phyloP scores from a whole-genome alignment of 2,797 vertebrate genomes.

The Cossypha dichroa region DNA sequence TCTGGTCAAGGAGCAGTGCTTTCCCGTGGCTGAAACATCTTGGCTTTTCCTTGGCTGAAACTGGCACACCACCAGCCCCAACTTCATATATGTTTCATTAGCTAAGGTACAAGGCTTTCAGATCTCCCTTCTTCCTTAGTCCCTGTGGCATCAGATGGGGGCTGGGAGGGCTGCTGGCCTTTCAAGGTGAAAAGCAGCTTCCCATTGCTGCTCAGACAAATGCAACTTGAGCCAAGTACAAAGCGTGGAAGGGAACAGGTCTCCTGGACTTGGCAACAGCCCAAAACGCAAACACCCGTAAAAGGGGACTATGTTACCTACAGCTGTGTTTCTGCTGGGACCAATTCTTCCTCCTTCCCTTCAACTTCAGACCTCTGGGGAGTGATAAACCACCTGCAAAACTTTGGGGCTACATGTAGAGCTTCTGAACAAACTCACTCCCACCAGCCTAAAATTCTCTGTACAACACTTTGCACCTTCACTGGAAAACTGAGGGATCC shows the following conservation, averaged over 20 bases:
- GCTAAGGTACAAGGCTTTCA: neutral
- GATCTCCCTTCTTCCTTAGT: neutral
- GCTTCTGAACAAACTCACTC: neutral
- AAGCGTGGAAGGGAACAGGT: neutral
- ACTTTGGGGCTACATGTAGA: rapidly evolving
- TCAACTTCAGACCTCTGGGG: neutral
- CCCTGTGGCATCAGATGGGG: neutral
- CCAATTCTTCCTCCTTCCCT: neutral
- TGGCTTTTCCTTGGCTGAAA: neutral
- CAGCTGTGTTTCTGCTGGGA: neutral
- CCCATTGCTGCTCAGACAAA: neutral
- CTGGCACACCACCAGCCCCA: neutral
- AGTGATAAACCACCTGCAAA: neutral
- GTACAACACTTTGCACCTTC: neutral
- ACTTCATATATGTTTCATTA: neutral
- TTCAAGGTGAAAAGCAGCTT: neutral
- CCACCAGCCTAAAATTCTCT: neutral
- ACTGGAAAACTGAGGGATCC: neutral
- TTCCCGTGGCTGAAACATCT: neutral
- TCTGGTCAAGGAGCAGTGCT: neutral
- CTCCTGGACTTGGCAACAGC: neutral
- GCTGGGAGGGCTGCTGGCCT: neutral
- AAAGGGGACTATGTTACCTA: neutral
- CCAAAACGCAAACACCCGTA: neutral
- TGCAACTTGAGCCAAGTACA: rapidly evolving